Percentiles rank a stretch among this genome's conserved stretches.
phyloP scores from a whole-genome alignment of 2,113 vertebrate genomes.

The Mormyrus lacerda region DNA sequence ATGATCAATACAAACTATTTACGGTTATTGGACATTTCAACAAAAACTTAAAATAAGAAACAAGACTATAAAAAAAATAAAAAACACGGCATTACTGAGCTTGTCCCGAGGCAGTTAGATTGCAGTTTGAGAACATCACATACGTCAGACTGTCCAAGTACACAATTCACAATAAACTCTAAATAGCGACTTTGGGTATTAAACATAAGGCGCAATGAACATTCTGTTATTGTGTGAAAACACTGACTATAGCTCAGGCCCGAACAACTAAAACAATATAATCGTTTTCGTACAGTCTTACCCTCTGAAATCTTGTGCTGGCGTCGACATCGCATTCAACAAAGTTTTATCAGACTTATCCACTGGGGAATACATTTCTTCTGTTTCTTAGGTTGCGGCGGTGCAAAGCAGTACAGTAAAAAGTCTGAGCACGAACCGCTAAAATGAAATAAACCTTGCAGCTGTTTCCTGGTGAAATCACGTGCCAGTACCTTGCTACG shows the following conservation, averaged over 20 bases:
- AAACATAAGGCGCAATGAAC: neutral
- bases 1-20: neutral
- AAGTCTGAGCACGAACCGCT: neutral
- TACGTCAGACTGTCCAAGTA: no score
- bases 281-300: slow-evolving; percentile 32
- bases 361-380: slow-evolving; percentile 36
- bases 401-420: neutral
- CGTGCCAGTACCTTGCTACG: neutral
- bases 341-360: slow-evolving; percentile 46
- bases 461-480: neutral
- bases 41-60: neutral
- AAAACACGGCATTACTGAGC: neutral
- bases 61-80: neutral
- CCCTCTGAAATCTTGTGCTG: slow-evolving; percentile 50
- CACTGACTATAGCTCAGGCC: neutral
- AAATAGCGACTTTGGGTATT: neutral
- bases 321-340: slow-evolving; percentile 32
- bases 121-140: no score
- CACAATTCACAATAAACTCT: no score
- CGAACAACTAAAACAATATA: neutral
- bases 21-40: neutral
- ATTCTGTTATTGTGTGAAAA: neutral
- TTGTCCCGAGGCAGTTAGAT: neutral
- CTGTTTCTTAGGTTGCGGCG: neutral
- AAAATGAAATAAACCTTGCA: neutral